Evolutionary conservation across 2,113 vertebrate species (phyloP).

Genomic region (Sylvietta virens): DNA sequence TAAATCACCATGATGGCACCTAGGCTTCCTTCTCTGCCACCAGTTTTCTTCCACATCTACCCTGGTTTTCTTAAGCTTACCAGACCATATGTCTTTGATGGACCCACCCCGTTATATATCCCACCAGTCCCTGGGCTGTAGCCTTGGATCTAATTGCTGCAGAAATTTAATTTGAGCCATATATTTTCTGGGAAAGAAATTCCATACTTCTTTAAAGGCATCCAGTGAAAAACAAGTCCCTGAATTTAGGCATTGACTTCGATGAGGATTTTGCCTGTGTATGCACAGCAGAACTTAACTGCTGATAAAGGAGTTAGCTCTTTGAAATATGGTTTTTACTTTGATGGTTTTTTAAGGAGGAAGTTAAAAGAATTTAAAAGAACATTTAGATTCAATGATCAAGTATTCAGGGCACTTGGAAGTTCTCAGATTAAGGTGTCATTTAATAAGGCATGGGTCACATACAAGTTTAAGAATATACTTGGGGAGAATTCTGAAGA

Average conservation of each 20-base stretch:
- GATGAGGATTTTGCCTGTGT: neutral
- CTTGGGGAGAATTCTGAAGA: neutral
- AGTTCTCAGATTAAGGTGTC: neutral
- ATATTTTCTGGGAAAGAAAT: neutral
- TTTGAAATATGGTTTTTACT: conserved; percentile 17
- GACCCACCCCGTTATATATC: neutral
- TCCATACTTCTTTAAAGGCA: neutral
- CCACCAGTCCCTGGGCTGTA: neutral
- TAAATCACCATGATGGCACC: neutral
- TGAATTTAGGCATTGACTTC: neutral
- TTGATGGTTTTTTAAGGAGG: conserved; percentile 11
- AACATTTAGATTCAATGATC: conserved; percentile 1
- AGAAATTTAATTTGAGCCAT: neutral
- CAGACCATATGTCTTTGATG: neutral
- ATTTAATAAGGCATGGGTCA: neutral
- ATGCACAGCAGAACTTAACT: conserved; percentile 10
- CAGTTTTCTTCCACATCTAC: neutral
- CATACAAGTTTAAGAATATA: neutral
- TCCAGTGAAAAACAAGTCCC: neutral
- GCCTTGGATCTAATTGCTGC: neutral
- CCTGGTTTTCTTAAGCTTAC: neutral
- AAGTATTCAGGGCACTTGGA: neutral
- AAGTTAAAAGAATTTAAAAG: conserved; percentile 28
- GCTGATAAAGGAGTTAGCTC: neutral
- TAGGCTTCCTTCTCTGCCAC: neutral